Conservation (phyloP, 2,888 invertebrate species). For the Cremastinae sp. region DNA sequence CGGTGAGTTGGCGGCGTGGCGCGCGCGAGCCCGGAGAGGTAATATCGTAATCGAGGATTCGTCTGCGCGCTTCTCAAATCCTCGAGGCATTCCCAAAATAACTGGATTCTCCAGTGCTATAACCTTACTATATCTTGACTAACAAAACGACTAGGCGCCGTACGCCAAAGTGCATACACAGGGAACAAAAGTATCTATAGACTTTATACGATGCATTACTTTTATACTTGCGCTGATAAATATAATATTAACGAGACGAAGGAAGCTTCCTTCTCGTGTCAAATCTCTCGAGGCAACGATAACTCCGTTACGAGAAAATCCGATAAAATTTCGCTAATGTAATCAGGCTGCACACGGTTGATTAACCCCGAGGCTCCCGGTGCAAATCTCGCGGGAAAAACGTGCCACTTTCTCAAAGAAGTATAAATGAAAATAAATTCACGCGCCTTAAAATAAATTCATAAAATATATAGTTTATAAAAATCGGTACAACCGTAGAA, state of each 20-base stretch:
- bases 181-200: slow-evolving; percentile 33
- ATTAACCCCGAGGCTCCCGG: slow-evolving; percentile 72
- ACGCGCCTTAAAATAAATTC: neutral
- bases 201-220: slow-evolving; percentile 9
- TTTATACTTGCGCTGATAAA: neutral
- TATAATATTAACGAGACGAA: slow-evolving; percentile 57
- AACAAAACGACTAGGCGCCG: slow-evolving; percentile 28
- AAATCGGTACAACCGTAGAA: slow-evolving; percentile 33
- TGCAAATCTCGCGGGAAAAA: slow-evolving; percentile 69
- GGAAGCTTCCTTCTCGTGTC: slow-evolving; percentile 65
- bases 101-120: slow-evolving; percentile 49
- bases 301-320: slow-evolving; percentile 73
- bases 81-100: slow-evolving; percentile 59
- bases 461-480: neutral
- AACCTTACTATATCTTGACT: slow-evolving; percentile 13
- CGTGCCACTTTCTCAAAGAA: slow-evolving; percentile 60
- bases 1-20: slow-evolving; percentile 40
- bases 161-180: slow-evolving; percentile 4
- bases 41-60: slow-evolving; percentile 63
- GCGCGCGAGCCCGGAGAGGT: slow-evolving; percentile 54
- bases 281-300: slow-evolving; percentile 67
- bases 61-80: slow-evolving; percentile 58
- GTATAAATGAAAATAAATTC: neutral
- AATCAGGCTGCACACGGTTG: slow-evolving; percentile 76
- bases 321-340: slow-evolving; percentile 77